These are phyloP conservation scores for Cynopterus sphinx DNA, from an alignment of 2,797 vertebrate genomes.

Conservation along the genomic window DNA sequence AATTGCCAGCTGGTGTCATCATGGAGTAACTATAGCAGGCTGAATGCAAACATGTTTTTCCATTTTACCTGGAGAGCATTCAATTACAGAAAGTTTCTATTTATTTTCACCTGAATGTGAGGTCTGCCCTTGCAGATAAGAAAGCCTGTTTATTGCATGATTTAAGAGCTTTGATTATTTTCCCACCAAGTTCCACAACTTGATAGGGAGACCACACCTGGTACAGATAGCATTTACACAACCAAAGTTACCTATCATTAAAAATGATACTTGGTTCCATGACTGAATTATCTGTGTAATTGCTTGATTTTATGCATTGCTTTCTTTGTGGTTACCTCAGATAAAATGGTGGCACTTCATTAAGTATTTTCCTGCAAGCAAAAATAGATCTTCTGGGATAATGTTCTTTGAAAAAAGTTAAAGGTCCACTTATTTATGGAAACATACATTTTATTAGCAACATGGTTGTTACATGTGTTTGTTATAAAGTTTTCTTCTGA, in stretches of 20 bases:
- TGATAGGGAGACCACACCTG: conserved; percentile 38
- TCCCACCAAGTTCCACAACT: conserved; percentile 17
- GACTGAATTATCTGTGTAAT: conserved; percentile 24
- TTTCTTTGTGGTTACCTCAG: conserved; percentile 28
- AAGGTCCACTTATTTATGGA: not conserved
- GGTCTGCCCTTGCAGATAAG: conserved; percentile 68
- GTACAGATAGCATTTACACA: conserved; percentile 22
- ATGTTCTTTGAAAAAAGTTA: not conserved
- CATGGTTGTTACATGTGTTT: not conserved
- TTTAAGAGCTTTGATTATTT: conserved; percentile 58
- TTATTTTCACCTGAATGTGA: conserved; percentile 51
- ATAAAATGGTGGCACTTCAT: not conserved
- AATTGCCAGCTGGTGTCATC: conserved; percentile 78
- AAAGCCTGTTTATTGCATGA: conserved; percentile 46
- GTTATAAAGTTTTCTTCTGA: not conserved
- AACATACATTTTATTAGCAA: conserved; percentile 15
- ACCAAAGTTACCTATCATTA: conserved; percentile 3
- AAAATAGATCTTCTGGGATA: conserved; percentile 30
- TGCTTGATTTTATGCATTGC: not conserved
- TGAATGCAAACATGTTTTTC: conserved; percentile 67
- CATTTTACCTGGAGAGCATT: conserved; percentile 73
- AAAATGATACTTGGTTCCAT: not conserved
- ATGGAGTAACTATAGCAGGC: conserved; percentile 49
- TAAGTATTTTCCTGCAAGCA: conserved; percentile 28
- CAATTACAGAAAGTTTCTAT: conserved; percentile 69